phyloP scores from a whole-genome alignment of 2,888 invertebrate species.

The Andrena trimmerana region DNA sequence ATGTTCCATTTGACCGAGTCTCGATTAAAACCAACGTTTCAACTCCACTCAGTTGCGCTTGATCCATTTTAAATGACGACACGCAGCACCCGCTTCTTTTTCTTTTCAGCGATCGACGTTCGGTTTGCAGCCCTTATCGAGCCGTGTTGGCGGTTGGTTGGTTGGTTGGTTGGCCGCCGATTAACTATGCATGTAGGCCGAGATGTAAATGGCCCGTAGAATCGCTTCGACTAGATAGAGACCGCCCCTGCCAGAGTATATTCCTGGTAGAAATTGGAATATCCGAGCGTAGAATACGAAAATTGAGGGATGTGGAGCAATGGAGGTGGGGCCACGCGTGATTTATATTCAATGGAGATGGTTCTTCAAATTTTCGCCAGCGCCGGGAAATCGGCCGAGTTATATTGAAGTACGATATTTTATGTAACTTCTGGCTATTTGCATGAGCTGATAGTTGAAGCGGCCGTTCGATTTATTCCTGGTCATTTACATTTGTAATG shows the following conservation, averaged over 20 bases:
- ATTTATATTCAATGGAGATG: slow-evolving; percentile 61
- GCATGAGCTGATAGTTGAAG: slow-evolving; percentile 33
- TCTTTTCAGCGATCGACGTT: background rate
- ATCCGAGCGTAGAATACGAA: slow-evolving; percentile 47
- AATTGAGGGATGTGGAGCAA: slow-evolving; percentile 12
- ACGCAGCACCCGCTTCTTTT: background rate
- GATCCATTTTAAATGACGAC: background rate
- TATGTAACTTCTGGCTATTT: slow-evolving; percentile 56
- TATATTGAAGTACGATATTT: slow-evolving; percentile 57
- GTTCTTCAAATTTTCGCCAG: slow-evolving; percentile 57
- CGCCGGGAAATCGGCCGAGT: slow-evolving; percentile 49
- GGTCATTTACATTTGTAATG: slow-evolving; percentile 42
- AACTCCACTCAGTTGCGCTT: no score
- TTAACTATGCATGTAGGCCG: slow-evolving; percentile 43
- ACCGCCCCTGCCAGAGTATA: slow-evolving; percentile 21
- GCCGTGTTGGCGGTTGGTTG: background rate
- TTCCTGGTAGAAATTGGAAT: slow-evolving; percentile 45
- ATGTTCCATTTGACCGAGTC: no score
- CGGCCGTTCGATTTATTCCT: slow-evolving; percentile 22
- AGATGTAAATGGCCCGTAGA: slow-evolving; percentile 37
- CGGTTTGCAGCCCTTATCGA: slow-evolving; percentile 14
- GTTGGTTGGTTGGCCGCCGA: slow-evolving; percentile 28
- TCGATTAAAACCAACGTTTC: no score
- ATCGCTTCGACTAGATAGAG: slow-evolving; percentile 26
- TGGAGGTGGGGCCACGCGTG: slow-evolving; percentile 26